Evolutionary conservation across 2,113 vertebrate species (phyloP), one percentile per base, ranked within the genome.

Genomic region (Bubalus kerabau): DNA sequence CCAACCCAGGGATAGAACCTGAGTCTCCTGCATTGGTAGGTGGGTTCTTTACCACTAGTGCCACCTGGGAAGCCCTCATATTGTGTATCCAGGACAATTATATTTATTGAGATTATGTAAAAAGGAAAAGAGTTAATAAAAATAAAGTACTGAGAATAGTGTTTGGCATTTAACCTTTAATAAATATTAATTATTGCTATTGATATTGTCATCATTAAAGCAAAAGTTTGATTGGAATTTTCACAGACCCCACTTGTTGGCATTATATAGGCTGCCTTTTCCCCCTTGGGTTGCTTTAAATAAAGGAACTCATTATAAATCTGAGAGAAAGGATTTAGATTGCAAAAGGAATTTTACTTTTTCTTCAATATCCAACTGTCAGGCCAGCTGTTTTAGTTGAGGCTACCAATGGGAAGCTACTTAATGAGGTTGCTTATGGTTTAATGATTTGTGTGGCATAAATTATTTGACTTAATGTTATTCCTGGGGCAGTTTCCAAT

Each of bases 351-450:
- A 93, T 93, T 94, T 90, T 81, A 76, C 87, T 59, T 92, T 54
- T 94, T 94, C 43, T 92, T 90, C n/a, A 78, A 23, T 96, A 96
- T 97, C 97, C 90, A 81, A 80, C 87, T 13, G 14, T 80, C 82
- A 91, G n/a, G 7, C 81, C 96, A 94, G 90, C 92, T 98, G 94
- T 90, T 98, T 96, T 60, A 95, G 74, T 97, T 98, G 96, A 97
- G 87, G 82, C 50, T 96, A 36, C 0, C 12, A 94, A 92, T 67
- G 57, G 50, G 95, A 98, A 96, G 96, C 17, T 84, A 40, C 59
- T 97, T 97, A 97, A 98, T 97, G 97, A 94, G 95, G 95, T 96
- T 97, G 93, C 96, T 98, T 95, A 96, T 97, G 92, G 93, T 93
- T 98, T 97, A 96, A 97, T 87, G 93, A 98, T 97, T 97, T 97